Conservation (phyloP, 1,140 invertebrate species). For the Diabrotica virgifera region DNA sequence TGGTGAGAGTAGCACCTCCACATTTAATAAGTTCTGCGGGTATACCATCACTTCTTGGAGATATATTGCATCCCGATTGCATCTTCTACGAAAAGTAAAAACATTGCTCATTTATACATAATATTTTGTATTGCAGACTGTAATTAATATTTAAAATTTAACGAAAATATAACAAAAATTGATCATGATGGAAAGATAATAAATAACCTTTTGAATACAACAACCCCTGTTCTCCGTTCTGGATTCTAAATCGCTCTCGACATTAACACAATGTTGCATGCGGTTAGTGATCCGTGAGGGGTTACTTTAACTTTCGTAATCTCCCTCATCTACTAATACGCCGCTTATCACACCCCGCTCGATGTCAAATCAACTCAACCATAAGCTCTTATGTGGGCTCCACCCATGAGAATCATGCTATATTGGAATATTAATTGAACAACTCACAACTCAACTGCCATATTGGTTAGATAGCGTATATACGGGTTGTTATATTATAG, state of each 20-base stretch:
- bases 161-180: too few species aligned
- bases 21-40: too few species aligned
- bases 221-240: too few species aligned
- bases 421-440: background rate
- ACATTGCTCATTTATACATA: too few species aligned
- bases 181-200: too few species aligned
- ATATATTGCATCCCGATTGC: too few species aligned
- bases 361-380: constrained; percentile 15
- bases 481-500: background rate
- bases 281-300: constrained; percentile 14
- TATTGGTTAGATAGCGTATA: background rate
- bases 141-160: too few species aligned
- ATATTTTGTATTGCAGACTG: too few species aligned
- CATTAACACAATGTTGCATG: constrained; percentile 6
- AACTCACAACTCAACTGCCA: constrained; percentile 2
- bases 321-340: constrained; percentile 13
- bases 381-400: constrained; percentile 7
- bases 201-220: too few species aligned
- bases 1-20: too few species aligned
- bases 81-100: too few species aligned
- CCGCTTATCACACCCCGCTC: constrained; percentile 14
- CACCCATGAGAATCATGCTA: background rate
- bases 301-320: constrained; percentile 11
- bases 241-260: background rate
- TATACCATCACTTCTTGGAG: too few species aligned